Evolutionary conservation across 2,888 invertebrate genomes (phyloP).

Genomic region (Sinhomidia bicolor): DNA sequence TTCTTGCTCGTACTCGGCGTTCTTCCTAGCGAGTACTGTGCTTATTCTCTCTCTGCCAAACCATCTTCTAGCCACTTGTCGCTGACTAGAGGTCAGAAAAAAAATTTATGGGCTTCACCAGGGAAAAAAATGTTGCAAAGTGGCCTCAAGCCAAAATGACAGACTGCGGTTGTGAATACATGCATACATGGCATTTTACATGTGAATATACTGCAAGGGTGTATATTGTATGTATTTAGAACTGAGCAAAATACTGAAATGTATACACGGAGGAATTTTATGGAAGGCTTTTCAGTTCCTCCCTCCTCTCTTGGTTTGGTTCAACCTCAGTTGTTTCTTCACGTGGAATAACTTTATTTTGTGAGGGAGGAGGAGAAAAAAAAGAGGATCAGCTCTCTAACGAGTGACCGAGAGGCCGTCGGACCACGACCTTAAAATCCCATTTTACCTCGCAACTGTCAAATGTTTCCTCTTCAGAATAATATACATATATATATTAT

Average conservation of each 20-base stretch:
- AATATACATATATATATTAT: not conserved
- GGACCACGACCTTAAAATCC: conserved; percentile 57
- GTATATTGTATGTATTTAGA: no score
- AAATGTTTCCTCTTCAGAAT: conserved; percentile 41
- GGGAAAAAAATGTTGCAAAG: conserved; percentile 42
- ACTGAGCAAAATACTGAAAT: no score
- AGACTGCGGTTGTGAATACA: conserved; percentile 14
- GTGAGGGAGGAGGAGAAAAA: not conserved
- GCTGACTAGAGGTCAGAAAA: conserved; percentile 36
- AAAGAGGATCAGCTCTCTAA: conserved; percentile 37
- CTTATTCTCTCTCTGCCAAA: not conserved
- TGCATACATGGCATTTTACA: not conserved
- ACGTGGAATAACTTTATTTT: conserved; percentile 44
- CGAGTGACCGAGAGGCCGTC: conserved; percentile 49
- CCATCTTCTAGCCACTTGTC: conserved; percentile 47
- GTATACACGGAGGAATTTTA: not conserved
- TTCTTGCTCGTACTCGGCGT: no score
- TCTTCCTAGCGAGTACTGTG: no score
- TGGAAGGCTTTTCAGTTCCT: conserved; percentile 8
- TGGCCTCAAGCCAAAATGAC: conserved; percentile 63
- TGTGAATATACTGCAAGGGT: not conserved
- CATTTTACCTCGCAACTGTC: conserved; percentile 55
- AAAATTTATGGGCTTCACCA: conserved; percentile 49
- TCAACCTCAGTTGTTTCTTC: conserved; percentile 11
- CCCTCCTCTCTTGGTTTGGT: not conserved